Evolutionary conservation across 2,113 vertebrate species (phyloP), one percentile per base, ranked within the genome.

Genomic region (Takifugu bimaculatus): DNA sequence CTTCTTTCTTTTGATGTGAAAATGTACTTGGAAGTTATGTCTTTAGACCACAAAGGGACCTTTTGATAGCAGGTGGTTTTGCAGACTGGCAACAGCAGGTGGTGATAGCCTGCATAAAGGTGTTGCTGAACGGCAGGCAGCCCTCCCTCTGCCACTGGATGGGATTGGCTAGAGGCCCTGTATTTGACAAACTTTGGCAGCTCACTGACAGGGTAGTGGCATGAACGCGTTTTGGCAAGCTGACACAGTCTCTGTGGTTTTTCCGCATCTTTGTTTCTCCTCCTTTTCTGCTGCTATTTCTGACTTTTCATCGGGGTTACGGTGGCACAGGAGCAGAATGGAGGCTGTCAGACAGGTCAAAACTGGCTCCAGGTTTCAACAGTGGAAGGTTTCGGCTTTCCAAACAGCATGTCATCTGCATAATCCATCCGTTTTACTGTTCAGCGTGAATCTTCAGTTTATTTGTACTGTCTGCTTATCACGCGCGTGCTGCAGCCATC

Each of bases 101-200:
- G 0, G 48, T n/a, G 58, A 57, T 10, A 1, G 35, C 54, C 70
- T 55, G 49, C 57, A 54, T 67, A 68, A 54, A 72, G 62, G 32
- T 70, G 60, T 69, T 27, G 35, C 5, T 52, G 50, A 78, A 57
- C 68, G 68, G 65, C 70, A 79, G 63, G 44, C 55, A 50, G 55
- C 52, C 56, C 53, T 55, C 65, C 61, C 60, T 57, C 65, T 50
- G 57, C 57, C 49, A 43, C 68, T 68, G 72, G 67, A 80, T 72
- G 61, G 69, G 66, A 70, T 72, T 85, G 79, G 81, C 79, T 15
- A 26, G 55, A 13, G 43, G 78, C 74, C 74, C 57, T 13, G 12
- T 73, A 60, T 81, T 81, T 83, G 78, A 86, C 85, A 75, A 80
- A 72, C 58, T 69, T 73, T 83, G 81, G 80, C 76, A 62, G 26